These are phyloP conservation scores for Pinna nobilis DNA, from an alignment of 1,140 invertebrate species.

Conservation along the genomic window DNA sequence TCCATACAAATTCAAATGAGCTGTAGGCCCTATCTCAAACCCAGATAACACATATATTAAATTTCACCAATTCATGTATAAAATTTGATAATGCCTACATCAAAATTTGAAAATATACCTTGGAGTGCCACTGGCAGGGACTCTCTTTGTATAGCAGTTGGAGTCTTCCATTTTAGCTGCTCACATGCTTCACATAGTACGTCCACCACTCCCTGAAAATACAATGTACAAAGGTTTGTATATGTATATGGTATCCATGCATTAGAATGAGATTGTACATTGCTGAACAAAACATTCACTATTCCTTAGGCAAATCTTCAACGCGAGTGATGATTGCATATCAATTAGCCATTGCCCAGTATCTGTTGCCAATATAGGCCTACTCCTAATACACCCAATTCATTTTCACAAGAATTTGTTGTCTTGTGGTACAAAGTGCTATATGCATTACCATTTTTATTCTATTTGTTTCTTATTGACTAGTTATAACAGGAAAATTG, in stretches of 20 bases:
- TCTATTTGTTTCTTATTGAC: no score
- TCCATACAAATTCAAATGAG: neutral
- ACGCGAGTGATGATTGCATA: no score
- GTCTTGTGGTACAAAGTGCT: no score
- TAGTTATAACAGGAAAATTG: no score
- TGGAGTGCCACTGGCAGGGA: conserved; percentile 92
- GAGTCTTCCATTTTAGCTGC: conserved; percentile 93
- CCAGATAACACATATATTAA: no score
- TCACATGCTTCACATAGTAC: conserved; percentile 93
- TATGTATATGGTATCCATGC: neutral
- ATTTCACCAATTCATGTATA: no score
- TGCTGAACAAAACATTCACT: neutral
- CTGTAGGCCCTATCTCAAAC: neutral
- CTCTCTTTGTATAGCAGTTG: conserved; percentile 96
- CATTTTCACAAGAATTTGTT: neutral
- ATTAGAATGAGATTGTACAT: neutral
- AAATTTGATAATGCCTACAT: no score
- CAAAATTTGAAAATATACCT: conserved; percentile 76
- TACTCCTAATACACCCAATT: no score
- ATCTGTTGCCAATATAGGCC: no score
- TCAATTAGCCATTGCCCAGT: no score
- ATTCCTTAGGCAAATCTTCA: no score
- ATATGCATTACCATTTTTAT: no score
- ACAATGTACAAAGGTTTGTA: neutral
- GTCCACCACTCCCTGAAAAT: conserved; percentile 88